These are phyloP conservation scores for Syngnathus typhle DNA, from an alignment of 2,113 vertebrate genomes.

Conservation along the genomic window DNA sequence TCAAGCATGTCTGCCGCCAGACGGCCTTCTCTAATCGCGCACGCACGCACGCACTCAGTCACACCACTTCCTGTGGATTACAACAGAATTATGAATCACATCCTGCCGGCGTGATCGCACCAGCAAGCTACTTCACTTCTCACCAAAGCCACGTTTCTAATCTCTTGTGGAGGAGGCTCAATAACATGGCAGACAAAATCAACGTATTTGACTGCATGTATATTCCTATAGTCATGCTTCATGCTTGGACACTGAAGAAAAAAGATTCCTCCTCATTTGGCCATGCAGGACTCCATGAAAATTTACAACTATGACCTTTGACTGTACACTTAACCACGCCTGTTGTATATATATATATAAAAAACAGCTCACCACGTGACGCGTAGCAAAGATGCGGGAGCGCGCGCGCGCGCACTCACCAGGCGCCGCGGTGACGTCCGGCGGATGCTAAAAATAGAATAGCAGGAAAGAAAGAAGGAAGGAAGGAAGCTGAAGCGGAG, in stretches of 20 bases:
- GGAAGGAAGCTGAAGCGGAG: background rate
- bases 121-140: no score
- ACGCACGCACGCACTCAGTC: constrained; percentile 4
- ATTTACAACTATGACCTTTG: no score
- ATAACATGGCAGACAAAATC: background rate
- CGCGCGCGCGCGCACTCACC: background rate
- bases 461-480: background rate
- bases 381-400: background rate
- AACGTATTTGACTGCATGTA: no score
- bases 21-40: background rate
- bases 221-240: no score
- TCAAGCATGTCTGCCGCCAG: background rate
- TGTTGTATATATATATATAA: no score
- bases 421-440: background rate
- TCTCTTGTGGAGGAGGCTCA: background rate
- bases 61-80: constrained; percentile 45
- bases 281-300: no score
- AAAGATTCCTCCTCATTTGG: no score
- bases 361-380: no score
- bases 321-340: no score
- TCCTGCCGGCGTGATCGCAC: constrained; percentile 31
- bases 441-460: background rate
- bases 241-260: no score
- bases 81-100: constrained; percentile 45
- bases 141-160: background rate